Evolutionary conservation across 2,888 invertebrate genomes (phyloP), one percentile per base, ranked within the genome.

Genomic region (Eupeodes latifasciatus): DNA sequence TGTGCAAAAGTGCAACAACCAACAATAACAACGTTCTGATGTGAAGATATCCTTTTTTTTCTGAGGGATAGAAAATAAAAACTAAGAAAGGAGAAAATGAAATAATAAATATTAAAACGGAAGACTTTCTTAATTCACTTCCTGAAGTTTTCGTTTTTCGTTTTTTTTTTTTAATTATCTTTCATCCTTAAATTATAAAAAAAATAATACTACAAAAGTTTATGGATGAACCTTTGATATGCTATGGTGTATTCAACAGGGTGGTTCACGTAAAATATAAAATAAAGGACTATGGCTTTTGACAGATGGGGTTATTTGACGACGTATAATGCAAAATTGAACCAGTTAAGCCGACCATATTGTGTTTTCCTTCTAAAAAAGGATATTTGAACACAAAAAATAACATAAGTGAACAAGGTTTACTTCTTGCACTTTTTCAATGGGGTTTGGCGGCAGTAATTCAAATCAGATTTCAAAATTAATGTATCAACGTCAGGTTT

Each of bases 51-150:
- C 62, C 16, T 55, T 59, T 62, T 14, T 14, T 6, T 27, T 71
- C 27, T 47, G 19, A 80, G 55, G 51, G 34, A 55, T n/a, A 6
- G n/a, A 44, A 19, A 34, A 7, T 34, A 11, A 27, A 53, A 16
- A 40, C 1, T 51, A 16, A 51, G 16, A 0, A 14, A 36, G 7
- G 51, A 49, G 49, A 36, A 79, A 47, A 36, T 11, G 3, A 62
- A 55, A 27, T 62, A 62, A 62, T 27, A 53, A 55, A 51, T 67
- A 84, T 49, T 55, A 57, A 61, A 72, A 1, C 19, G 72, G 72
- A 72, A 59, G 72, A 47, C 34, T 36, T 59, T 76, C 53, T 74
- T 78, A 78, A 82, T 79, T 75, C 59, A 86, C 79, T 82, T 86
- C 59, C 69, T 71, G 51, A 12, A 14, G 5, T 14, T 14, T 4